Evolutionary conservation across 92 coral and sea anemone species (phyloP).

Genomic region (Isaurus tuberculatus): DNA sequence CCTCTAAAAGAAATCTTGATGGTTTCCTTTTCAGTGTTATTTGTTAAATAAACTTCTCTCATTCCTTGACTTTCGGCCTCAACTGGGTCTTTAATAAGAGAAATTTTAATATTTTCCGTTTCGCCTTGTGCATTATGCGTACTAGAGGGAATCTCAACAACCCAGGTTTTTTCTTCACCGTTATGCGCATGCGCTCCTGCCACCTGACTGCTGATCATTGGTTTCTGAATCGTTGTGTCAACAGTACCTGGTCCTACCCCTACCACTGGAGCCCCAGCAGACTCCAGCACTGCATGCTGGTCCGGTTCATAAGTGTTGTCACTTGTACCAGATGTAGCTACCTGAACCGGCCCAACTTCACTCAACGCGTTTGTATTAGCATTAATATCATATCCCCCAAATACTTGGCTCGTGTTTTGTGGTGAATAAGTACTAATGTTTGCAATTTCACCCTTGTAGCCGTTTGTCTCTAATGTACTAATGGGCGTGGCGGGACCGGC

Average conservation of each 20-base stretch:
- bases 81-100: constrained; percentile 32
- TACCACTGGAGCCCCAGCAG: constrained; percentile 21
- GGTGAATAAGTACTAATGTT: background rate
- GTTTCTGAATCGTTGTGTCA: constrained; percentile 5
- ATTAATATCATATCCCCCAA: constrained; percentile 28
- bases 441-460: constrained; percentile 34
- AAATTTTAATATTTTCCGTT: constrained; percentile 38
- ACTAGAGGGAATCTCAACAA: constrained; percentile 71
- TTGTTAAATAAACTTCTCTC: constrained; percentile 34
- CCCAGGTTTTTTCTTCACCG: constrained; percentile 44
- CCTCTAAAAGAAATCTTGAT: constrained; percentile 78
- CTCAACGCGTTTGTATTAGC: constrained; percentile 34
- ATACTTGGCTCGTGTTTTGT: constrained; percentile 22
- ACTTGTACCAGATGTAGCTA: constrained; percentile 22
- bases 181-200: constrained; percentile 12
- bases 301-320: constrained; percentile 20
- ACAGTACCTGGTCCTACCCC: constrained; percentile 28
- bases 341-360: background rate
- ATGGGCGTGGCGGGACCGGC: constrained; percentile 41
- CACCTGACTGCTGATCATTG: constrained; percentile 31
- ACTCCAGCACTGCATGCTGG: constrained; percentile 38
- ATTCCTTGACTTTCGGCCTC: constrained; percentile 52
- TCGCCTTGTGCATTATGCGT: constrained; percentile 55
- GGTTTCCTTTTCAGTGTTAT: constrained; percentile 64
- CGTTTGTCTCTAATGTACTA: constrained; percentile 18